phyloP scores from a whole-genome alignment of 2,113 vertebrate genomes.

The Seriola rivoliana region DNA sequence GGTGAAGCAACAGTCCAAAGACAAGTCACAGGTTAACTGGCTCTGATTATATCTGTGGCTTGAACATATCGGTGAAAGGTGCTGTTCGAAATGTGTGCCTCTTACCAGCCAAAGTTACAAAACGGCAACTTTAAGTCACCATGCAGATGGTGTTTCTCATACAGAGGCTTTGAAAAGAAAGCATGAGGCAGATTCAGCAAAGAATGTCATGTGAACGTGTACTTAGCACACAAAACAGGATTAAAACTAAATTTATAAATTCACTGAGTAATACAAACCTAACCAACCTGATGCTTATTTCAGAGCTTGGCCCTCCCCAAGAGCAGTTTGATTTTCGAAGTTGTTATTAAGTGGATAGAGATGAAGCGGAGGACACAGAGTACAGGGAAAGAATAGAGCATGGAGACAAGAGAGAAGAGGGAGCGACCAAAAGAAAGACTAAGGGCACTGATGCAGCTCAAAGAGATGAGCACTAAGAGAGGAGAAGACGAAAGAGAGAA shows the following conservation, averaged over 20 bases:
- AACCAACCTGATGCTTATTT: conserved; percentile 1
- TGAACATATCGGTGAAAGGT: neutral
- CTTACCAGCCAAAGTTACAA: neutral
- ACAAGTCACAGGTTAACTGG: too few relatives aligned
- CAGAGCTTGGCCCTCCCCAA: neutral
- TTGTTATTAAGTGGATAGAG: conserved; percentile 3
- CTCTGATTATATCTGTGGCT: too few relatives aligned
- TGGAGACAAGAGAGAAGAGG: neutral
- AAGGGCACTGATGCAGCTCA: neutral
- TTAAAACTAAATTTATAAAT: neutral
- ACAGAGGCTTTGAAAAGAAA: neutral
- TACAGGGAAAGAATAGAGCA: neutral
- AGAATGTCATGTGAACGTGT: neutral
- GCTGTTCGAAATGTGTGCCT: neutral
- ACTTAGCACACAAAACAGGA: neutral
- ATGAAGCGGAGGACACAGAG: conserved; percentile 1
- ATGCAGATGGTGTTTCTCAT: neutral
- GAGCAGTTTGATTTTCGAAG: neutral
- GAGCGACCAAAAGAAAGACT: neutral
- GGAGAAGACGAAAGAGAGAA: neutral
- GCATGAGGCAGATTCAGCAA: too few relatives aligned
- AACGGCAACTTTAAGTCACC: too few relatives aligned
- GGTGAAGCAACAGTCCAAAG: too few relatives aligned
- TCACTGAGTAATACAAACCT: neutral
- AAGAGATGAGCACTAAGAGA: neutral